A percentile compares a stretch with the other conserved stretches of the same genome.
phyloP scores from a whole-genome alignment of 1,140 invertebrate genomes.

The Aphaenogaster floridana region DNA sequence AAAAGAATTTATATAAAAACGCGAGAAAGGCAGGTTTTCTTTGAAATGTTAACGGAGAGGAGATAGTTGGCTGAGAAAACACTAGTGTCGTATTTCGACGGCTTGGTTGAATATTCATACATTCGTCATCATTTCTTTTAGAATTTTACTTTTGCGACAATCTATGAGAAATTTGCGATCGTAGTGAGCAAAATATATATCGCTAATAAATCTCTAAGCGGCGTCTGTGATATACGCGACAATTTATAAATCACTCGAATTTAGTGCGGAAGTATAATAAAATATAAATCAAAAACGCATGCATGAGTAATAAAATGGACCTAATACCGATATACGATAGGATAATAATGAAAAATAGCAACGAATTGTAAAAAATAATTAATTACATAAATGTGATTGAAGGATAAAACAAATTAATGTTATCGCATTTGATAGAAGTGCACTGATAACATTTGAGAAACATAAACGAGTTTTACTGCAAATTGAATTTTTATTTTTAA shows the following conservation, averaged over 20 bases:
- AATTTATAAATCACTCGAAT: constrained; percentile 9
- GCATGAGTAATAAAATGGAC: too few relatives aligned
- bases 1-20: background rate
- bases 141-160: background rate
- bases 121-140: background rate
- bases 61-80: background rate
- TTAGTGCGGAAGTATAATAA: background rate
- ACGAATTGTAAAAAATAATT: too few relatives aligned
- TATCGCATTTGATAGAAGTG: too few relatives aligned
- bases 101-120: background rate
- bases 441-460: too few relatives aligned
- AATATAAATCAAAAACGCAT: too few relatives aligned
- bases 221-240: background rate
- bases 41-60: constrained; percentile 14
- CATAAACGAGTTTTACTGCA: too few relatives aligned
- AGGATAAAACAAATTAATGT: too few relatives aligned
- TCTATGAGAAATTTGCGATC: background rate
- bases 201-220: background rate
- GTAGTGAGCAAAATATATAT: background rate
- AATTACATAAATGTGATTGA: too few relatives aligned
- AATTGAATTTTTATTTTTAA: too few relatives aligned
- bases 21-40: constrained; percentile 45
- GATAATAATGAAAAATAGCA: too few relatives aligned
- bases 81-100: background rate
- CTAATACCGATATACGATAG: too few relatives aligned